Conservation (phyloP, 2,113 vertebrate genomes). For the Sinocyclocheilus anshuiensis region DNA sequence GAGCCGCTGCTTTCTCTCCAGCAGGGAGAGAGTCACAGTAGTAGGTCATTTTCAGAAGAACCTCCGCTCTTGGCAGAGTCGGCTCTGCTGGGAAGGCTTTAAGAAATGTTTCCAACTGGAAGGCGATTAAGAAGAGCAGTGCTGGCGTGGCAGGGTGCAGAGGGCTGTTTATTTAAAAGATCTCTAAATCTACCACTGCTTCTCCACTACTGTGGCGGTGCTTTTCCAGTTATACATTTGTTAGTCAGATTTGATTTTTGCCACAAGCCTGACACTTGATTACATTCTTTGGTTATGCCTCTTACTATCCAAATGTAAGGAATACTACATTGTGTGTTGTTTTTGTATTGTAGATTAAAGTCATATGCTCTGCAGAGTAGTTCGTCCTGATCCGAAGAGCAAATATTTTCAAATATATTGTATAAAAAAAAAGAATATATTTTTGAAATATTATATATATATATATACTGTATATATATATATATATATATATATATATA, state of each 20-base stretch:
- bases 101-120: constrained; percentile 50
- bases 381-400: background rate
- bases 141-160: constrained; percentile 47
- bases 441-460: background rate
- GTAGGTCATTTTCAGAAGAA: constrained; percentile 50
- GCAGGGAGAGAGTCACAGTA: constrained; percentile 35
- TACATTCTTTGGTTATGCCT: background rate
- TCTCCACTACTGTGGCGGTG: constrained; percentile 21
- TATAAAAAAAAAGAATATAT: too few species aligned
- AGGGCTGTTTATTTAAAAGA: constrained; percentile 52
- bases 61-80: constrained; percentile 50
- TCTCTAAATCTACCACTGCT: constrained; percentile 44
- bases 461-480: too few species aligned
- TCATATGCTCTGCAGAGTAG: background rate
- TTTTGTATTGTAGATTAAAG: background rate
- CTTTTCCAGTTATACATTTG: constrained; percentile 7
- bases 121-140: constrained; percentile 45
- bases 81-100: constrained; percentile 46
- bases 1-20: background rate
- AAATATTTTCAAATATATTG: background rate
- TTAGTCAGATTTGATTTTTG: background rate
- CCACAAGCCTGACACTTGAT: constrained; percentile 12
- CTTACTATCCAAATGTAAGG: background rate
- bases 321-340: background rate
- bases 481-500: background rate